phyloP scores from a whole-genome alignment of 2,113 vertebrate species.

The Grallaria varia region DNA sequence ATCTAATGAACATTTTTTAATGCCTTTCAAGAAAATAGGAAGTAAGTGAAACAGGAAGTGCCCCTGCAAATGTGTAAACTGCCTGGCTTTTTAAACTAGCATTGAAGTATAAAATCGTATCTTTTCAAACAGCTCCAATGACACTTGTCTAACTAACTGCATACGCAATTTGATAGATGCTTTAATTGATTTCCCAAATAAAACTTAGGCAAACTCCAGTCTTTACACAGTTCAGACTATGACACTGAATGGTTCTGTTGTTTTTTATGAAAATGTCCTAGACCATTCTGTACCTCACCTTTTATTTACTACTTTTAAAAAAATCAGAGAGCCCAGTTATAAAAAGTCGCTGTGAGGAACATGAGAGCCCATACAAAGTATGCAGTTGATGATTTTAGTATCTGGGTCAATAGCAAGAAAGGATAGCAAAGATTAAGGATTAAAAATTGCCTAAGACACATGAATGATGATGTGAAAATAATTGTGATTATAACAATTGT shows the following conservation, averaged over 20 bases:
- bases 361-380: neutral
- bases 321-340: neutral
- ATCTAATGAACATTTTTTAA: neutral
- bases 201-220: neutral
- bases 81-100: neutral
- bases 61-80: neutral
- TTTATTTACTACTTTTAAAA: neutral
- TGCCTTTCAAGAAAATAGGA: neutral
- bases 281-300: neutral
- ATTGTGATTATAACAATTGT: neutral
- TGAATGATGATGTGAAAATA: neutral
- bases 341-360: neutral
- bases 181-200: neutral
- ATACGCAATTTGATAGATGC: neutral
- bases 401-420: constrained; percentile 22
- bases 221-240: neutral
- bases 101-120: neutral
- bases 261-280: neutral
- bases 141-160: neutral
- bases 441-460: neutral
- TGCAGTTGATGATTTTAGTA: neutral
- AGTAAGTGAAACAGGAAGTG: neutral
- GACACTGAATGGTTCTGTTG: neutral
- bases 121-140: neutral
- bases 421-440: constrained; percentile 5